Base-by-base conservation (phyloP, 2,888 invertebrate species). In the Kryphioiulus occultus region DNA sequence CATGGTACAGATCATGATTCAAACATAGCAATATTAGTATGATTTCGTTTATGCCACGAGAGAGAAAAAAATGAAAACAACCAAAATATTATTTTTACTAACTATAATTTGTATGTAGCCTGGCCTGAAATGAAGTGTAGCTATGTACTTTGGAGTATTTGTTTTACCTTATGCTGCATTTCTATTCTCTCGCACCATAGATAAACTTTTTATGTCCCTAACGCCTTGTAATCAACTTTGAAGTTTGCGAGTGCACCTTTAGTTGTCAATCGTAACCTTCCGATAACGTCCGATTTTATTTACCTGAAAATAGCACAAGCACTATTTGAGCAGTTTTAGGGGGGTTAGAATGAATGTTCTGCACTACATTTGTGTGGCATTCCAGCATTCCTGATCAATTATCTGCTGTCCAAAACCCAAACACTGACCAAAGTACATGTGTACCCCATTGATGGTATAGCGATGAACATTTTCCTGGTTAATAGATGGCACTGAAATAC, bases 1-100 rank as follows among this genome's bases (percentile, higher is more conserved):
- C 47, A 15, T 47, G 47, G 42, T 15, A 59, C n/a, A n/a, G 19
- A 59, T n/a, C 12, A 22, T 26, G 26, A 68, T 68, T 68, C 9
- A 68, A 78, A 30, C 10, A 78, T 78, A 78, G 78, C 78, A 78
- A 78, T 78, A 78, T 26, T 78, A 78, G 30, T n/a, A n/a, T 78
- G 26, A 26, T 17, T 3, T 30, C 15, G 26, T 78, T 15, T 78
- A 30, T 78, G 30, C 78, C 17, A 78, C 78, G 30, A 30, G 9
- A 7, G 44, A 10, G 19, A 53, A 53, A 59, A 59, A 22, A 30
- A 17, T 78, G 17, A 78, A 78, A 78, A 78, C 9, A 78, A 17
- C 78, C 30, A 78, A 78, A 78, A 30, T 30, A 78, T 4, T 30
- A 78, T 78, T 78, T 22, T 78, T 30, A 30, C 30, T 10, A 78